phyloP scores from a whole-genome alignment of 2,113 vertebrate species.

The Ondatra zibethicus region DNA sequence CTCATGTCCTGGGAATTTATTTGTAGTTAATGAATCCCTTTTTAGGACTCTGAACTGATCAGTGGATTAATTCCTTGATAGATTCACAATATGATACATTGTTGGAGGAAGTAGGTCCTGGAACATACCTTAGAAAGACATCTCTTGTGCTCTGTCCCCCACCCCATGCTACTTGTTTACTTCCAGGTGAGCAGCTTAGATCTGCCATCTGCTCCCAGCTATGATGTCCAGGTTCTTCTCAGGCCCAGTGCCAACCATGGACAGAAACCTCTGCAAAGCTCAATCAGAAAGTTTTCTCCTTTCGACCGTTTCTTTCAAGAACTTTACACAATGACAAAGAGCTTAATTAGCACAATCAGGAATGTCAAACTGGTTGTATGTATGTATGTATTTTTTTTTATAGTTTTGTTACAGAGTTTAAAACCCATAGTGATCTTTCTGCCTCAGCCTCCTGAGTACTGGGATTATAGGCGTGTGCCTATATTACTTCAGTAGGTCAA shows the following conservation, averaged over 20 bases:
- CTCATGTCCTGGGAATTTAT: not conserved
- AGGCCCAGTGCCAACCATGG: too few species aligned
- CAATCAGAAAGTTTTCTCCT: not conserved
- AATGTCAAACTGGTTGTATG: not conserved
- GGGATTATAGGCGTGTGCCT: not conserved
- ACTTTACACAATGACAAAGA: not conserved
- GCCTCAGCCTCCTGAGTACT: not conserved
- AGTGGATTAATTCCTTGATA: not conserved
- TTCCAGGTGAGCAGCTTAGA: not conserved
- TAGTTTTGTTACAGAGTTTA: not conserved
- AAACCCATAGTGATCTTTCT: not conserved
- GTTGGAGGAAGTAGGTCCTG: not conserved
- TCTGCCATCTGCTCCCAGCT: too few species aligned
- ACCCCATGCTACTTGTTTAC: not conserved
- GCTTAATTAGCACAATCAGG: not conserved
- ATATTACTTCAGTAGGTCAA: not conserved
- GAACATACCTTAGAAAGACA: not conserved
- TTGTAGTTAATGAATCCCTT: not conserved
- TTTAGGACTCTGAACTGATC: not conserved
- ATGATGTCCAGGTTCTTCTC: not conserved
- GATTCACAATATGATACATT: not conserved
- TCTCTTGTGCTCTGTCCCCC: not conserved
- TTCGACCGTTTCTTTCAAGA: not conserved
- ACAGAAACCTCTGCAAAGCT: not conserved
- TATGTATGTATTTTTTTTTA: not conserved